Conservation (phyloP, 2,113 vertebrate genomes). For the Microcebus lehilahytsara region DNA sequence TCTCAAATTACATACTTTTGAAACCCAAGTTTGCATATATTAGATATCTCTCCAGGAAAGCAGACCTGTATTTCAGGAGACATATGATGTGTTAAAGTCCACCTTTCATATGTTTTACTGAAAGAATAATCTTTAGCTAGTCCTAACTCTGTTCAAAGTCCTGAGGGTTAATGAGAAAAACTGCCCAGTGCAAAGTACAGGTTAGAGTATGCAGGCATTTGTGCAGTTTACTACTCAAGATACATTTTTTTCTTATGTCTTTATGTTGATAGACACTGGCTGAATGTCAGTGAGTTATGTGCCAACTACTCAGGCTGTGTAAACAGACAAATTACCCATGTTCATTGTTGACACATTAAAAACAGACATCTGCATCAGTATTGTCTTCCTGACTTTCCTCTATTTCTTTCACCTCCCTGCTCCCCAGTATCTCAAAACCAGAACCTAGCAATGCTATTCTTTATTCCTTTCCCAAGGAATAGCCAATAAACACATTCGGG, state of each 20-base stretch:
- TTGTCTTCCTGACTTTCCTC: neutral
- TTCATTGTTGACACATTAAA: neutral
- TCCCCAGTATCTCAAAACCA: neutral
- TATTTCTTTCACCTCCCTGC: neutral
- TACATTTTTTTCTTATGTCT: neutral
- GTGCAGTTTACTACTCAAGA: neutral
- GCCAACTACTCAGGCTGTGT: neutral
- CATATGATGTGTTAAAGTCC: neutral
- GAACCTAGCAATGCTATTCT: neutral
- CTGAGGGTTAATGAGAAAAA: neutral
- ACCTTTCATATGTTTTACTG: neutral
- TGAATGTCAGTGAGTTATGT: neutral
- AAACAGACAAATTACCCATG: neutral
- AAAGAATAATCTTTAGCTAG: neutral
- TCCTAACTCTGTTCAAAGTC: neutral
- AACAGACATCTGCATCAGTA: neutral
- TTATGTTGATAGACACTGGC: neutral
- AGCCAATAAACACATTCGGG: neutral
- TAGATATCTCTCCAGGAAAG: neutral
- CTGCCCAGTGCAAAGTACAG: neutral
- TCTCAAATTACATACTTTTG: neutral
- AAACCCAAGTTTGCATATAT: neutral
- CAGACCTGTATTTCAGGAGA: neutral
- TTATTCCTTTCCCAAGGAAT: neutral
- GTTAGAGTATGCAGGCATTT: neutral